Conservation (phyloP, 2,888 invertebrate species). For the Eustalomyia histrio region DNA sequence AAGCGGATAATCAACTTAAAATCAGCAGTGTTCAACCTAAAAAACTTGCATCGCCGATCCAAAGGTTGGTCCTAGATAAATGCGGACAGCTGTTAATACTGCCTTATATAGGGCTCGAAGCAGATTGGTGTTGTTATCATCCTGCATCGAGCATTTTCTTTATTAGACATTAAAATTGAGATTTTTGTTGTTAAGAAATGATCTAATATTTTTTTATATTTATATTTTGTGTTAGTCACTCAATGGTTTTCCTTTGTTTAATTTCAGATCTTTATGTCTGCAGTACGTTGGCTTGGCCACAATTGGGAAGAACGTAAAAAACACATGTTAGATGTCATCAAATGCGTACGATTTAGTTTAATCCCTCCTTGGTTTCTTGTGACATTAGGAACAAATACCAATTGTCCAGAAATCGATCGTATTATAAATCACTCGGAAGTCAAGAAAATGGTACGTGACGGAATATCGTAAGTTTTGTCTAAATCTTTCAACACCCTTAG, state of each 20-base stretch:
- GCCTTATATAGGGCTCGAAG: too few relatives aligned
- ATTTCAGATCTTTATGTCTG: conserved; percentile 86
- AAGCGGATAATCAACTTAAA: too few relatives aligned
- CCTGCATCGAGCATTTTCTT: too few relatives aligned
- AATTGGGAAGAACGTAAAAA: conserved; percentile 84
- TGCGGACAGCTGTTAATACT: too few relatives aligned
- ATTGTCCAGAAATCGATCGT: conserved; percentile 86
- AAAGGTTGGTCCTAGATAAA: too few relatives aligned
- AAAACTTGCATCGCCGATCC: too few relatives aligned
- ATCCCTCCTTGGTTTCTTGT: conserved; percentile 90
- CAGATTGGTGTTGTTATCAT: too few relatives aligned
- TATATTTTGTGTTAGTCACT: too few relatives aligned
- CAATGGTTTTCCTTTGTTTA: background rate
- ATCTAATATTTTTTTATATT: too few relatives aligned
- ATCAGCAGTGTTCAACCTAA: too few relatives aligned
- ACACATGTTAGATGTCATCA: conserved; percentile 82
- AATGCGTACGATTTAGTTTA: conserved; percentile 88
- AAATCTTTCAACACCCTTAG: background rate
- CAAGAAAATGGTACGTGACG: conserved; percentile 89
- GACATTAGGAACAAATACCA: conserved; percentile 87
- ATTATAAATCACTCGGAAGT: conserved; percentile 85
- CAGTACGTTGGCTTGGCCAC: conserved; percentile 88
- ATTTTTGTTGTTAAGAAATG: too few relatives aligned
- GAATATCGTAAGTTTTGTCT: conserved; percentile 84
- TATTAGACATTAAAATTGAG: too few relatives aligned